Conservation (phyloP, 2,113 vertebrate species). For the mouse (Mus musculus) region DNA sequence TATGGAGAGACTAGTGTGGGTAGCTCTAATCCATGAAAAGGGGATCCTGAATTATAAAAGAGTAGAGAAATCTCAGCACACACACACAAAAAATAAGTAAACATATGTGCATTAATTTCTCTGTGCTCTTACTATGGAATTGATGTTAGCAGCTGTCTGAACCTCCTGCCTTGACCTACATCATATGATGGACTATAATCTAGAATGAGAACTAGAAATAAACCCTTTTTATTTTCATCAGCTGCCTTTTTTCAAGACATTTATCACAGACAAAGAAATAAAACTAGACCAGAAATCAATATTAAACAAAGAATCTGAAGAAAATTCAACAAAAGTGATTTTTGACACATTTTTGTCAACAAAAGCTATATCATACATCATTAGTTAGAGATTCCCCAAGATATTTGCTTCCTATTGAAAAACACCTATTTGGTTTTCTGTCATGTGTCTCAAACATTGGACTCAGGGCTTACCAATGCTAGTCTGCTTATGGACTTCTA, state of each 20-base stretch:
- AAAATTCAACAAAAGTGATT: constrained; percentile 18
- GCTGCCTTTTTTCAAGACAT: not conserved
- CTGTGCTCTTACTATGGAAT: not conserved
- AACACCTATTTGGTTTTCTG: constrained; percentile 33
- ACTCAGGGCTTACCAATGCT: not conserved
- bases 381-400: not conserved
- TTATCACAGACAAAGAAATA: not conserved
- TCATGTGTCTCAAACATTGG: not conserved
- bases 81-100: not conserved
- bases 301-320: constrained; percentile 21
- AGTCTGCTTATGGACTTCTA: not conserved
- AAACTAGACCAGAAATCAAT: not conserved
- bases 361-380: not conserved
- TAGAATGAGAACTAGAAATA: not conserved
- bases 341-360: not conserved
- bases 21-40: not conserved
- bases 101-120: not conserved
- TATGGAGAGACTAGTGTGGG: not conserved
- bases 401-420: constrained; percentile 28
- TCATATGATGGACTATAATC: not conserved
- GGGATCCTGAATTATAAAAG: not conserved
- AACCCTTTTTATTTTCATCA: not conserved
- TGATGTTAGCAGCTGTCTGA: not conserved
- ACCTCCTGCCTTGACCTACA: not conserved
- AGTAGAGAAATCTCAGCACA: not conserved